Evolutionary conservation across 1,140 invertebrate species (phyloP).

Genomic region (Sinella curviseta): DNA sequence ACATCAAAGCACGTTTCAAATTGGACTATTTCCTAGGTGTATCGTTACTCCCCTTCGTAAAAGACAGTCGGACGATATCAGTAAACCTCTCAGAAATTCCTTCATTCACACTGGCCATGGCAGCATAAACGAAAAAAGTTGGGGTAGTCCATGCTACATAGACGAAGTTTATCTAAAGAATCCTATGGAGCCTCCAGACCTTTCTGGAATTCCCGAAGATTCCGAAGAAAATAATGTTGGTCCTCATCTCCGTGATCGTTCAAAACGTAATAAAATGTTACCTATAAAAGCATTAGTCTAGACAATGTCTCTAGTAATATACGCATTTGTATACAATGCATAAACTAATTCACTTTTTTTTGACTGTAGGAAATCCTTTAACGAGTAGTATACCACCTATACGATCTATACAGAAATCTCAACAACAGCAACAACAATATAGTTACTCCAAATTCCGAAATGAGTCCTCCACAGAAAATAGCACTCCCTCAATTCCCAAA

Average conservation of each 20-base stretch:
- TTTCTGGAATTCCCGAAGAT: conserved; percentile 59
- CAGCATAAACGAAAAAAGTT: conserved; percentile 73
- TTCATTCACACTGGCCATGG: conserved; percentile 81
- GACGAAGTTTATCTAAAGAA: conserved; percentile 79
- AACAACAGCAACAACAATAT: conserved; percentile 53
- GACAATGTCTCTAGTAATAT: no score
- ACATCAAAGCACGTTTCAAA: conserved; percentile 83
- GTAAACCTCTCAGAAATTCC: conserved; percentile 76
- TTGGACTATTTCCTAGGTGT: conserved; percentile 71
- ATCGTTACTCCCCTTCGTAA: conserved; percentile 69
- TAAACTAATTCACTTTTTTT: conserved; percentile 19
- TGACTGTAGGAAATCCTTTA: conserved; percentile 31
- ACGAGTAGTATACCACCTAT: conserved; percentile 39
- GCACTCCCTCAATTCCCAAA: conserved; percentile 29
- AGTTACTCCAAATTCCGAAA: conserved; percentile 58
- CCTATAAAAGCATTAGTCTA: background rate
- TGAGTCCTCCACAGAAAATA: conserved; percentile 51
- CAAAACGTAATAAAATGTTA: conserved; percentile 51
- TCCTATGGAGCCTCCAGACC: conserved; percentile 79
- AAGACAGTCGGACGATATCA: conserved; percentile 70
- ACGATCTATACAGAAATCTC: conserved; percentile 47
- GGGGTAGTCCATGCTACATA: conserved; percentile 81
- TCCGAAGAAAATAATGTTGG: conserved; percentile 49
- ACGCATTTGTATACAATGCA: background rate
- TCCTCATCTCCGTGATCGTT: conserved; percentile 51